Conservation (phyloP, 2,113 vertebrate species). For the Myotis brandtii region DNA sequence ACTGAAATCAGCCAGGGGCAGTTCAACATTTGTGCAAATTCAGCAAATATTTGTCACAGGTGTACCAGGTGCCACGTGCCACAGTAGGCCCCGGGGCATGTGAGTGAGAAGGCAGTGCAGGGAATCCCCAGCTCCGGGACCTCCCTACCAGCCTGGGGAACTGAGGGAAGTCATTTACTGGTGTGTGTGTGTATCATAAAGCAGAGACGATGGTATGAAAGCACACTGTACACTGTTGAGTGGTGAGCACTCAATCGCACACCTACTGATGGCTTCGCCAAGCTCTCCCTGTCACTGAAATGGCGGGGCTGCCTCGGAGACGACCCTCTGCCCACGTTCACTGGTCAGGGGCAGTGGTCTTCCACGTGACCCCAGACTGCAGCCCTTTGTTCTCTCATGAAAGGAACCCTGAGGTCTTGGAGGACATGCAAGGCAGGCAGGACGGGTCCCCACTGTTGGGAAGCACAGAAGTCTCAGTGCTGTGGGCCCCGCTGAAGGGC, state of each 20-base stretch:
- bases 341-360: neutral
- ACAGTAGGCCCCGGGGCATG: neutral
- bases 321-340: neutral
- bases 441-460: neutral
- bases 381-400: neutral
- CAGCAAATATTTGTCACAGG: neutral
- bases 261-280: neutral
- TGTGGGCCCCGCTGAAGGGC: neutral
- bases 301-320: neutral
- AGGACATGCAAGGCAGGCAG: neutral
- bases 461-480: neutral
- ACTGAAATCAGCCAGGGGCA: neutral
- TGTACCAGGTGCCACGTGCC: neutral
- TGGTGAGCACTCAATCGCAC: neutral
- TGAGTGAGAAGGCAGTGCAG: neutral
- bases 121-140: neutral
- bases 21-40: neutral
- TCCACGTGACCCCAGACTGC: neutral
- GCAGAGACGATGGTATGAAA: neutral
- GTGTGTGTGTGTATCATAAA: neutral
- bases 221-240: neutral
- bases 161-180: neutral
- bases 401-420: neutral
- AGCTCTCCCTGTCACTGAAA: neutral
- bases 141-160: neutral